Percentiles rank a stretch among this genome's conserved stretches.
Evolutionary conservation across 1,140 invertebrate genomes (phyloP).

Genomic region (Bombus terrestris): DNA sequence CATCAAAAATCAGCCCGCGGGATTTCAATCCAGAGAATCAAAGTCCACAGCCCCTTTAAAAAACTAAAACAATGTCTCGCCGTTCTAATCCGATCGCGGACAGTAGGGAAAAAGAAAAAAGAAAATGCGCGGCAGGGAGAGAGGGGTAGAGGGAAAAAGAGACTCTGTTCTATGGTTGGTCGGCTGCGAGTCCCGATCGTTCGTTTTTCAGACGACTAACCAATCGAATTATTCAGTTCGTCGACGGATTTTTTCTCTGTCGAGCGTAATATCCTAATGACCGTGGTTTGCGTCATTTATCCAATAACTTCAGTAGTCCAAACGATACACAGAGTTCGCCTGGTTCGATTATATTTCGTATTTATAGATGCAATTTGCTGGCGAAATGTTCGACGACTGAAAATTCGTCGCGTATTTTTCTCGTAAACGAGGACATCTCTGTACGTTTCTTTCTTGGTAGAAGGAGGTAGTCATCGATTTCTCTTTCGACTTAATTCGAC

Average conservation of each 20-base stretch:
- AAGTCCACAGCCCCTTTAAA: neutral
- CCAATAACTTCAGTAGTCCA: neutral
- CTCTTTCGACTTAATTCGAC: too few species aligned
- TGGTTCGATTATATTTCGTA: neutral
- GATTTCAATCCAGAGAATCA: neutral
- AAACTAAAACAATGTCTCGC: constrained; percentile 2
- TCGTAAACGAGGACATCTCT: neutral
- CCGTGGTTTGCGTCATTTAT: constrained; percentile 10
- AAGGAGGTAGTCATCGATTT: too few species aligned
- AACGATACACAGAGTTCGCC: neutral
- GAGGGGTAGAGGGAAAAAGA: neutral
- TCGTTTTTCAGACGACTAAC: constrained; percentile 30
- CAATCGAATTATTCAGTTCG: constrained; percentile 13
- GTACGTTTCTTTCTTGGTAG: too few species aligned
- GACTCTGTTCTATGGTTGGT: neutral
- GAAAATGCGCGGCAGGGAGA: neutral
- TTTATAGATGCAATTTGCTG: neutral
- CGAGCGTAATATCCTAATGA: constrained; percentile 29
- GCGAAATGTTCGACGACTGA: neutral
- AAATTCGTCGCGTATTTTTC: constrained; percentile 9
- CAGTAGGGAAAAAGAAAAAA: neutral
- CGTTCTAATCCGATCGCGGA: neutral
- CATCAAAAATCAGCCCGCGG: neutral
- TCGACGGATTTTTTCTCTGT: constrained; percentile 1
- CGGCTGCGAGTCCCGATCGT: neutral